Evolutionary conservation across 2,113 vertebrate species (phyloP).

Genomic region (Cyanistes caeruleus): DNA sequence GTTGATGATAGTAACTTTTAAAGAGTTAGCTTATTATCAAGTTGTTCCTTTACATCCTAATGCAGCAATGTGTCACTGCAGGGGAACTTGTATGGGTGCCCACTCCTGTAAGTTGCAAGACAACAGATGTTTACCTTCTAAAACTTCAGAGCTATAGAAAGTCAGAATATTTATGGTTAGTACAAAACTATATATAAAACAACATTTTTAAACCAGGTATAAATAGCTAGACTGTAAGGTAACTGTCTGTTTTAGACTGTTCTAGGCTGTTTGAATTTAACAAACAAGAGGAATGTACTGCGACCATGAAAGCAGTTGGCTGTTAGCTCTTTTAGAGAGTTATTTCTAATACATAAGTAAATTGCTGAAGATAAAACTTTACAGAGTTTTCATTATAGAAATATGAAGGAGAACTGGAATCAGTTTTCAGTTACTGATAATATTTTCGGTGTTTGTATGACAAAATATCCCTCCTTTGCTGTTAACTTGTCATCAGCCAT

Average conservation of each 20-base stretch:
- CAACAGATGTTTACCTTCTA: neutral
- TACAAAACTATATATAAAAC: neutral
- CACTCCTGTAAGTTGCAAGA: neutral
- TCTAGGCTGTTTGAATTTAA: neutral
- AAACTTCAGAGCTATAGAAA: neutral
- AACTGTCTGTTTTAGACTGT: neutral
- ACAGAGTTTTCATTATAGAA: neutral
- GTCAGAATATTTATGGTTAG: neutral
- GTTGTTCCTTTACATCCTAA: neutral
- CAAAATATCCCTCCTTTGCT: neutral
- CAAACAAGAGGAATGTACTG: neutral
- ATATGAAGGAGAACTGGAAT: neutral
- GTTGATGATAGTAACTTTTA: neutral
- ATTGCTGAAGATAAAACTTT: neutral
- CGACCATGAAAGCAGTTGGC: neutral
- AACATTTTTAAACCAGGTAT: neutral
- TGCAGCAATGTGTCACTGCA: neutral
- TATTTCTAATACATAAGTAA: neutral
- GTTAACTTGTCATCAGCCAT: neutral
- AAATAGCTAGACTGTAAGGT: neutral
- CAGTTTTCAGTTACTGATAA: neutral
- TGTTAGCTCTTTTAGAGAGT: neutral
- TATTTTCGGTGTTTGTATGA: neutral
- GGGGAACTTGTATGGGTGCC: neutral
- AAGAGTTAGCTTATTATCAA: neutral